Percentiles rank a stretch among this genome's conserved stretches.
Evolutionary conservation across 2,888 invertebrate species (phyloP).

Genomic region (Netelia virgata): DNA sequence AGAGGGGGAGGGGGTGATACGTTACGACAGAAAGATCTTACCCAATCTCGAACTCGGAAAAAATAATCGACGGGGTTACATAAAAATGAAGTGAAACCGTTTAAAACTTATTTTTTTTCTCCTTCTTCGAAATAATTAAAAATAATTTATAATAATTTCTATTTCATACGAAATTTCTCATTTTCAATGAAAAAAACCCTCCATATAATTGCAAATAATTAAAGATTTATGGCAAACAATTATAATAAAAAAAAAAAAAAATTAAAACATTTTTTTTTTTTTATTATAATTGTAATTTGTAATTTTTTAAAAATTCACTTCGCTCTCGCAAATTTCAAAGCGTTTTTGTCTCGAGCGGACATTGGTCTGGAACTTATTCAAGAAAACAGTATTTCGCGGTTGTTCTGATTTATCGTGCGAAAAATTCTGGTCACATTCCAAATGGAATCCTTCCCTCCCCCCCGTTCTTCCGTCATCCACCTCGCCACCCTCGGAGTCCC

Average conservation of each 20-base stretch:
- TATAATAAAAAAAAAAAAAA: too few species aligned
- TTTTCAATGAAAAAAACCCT: too few species aligned
- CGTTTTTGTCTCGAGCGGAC: neutral
- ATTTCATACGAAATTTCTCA: neutral
- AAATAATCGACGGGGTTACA: neutral
- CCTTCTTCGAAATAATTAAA: too few species aligned
- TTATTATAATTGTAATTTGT: too few species aligned
- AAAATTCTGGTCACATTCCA: conserved; percentile 60
- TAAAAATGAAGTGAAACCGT: neutral
- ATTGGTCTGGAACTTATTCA: conserved; percentile 37
- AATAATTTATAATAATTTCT: too few species aligned
- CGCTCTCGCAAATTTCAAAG: neutral
- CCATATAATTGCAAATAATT: too few species aligned
- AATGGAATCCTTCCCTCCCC: conserved; percentile 17
- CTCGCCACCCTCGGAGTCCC: neutral
- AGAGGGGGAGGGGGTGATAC: neutral
- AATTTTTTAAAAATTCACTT: neutral
- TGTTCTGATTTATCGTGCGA: conserved; percentile 24
- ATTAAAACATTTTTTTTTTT: too few species aligned
- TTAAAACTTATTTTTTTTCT: too few species aligned
- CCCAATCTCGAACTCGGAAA: neutral
- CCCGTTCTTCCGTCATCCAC: neutral
- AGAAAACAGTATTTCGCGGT: conserved; percentile 34
- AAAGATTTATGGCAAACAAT: too few species aligned
- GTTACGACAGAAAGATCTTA: neutral